Percentiles rank a stretch among this genome's conserved stretches.
These are phyloP conservation scores for Ranitomeya variabilis DNA, from an alignment of 2,113 vertebrate genomes.

Conservation along the genomic window DNA sequence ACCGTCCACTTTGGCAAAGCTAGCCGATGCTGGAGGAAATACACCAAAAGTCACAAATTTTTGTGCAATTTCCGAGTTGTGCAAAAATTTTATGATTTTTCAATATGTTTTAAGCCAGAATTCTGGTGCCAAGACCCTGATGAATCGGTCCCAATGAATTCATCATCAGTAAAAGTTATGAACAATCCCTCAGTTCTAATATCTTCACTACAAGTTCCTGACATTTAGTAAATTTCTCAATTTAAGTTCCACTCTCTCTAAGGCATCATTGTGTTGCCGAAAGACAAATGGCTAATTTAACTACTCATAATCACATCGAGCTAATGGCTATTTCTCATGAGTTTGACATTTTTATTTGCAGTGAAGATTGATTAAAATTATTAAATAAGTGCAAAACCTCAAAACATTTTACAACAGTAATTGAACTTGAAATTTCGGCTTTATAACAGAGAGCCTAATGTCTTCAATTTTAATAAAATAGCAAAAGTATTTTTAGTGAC, in stretches of 20 bases:
- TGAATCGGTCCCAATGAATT: too few species aligned
- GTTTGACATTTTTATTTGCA: slow-evolving; percentile 43
- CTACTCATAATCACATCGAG: slow-evolving; percentile 29
- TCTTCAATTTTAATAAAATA: slow-evolving; percentile 36
- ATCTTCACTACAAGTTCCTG: not conserved
- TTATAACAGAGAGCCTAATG: slow-evolving; percentile 22
- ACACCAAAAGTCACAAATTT: too few species aligned
- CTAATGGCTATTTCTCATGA: slow-evolving; percentile 40
- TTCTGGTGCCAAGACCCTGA: too few species aligned
- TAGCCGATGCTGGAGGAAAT: too few species aligned
- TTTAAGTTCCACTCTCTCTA: not conserved
- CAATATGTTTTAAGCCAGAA: too few species aligned
- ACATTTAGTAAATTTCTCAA: slow-evolving; percentile 23
- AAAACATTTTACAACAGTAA: slow-evolving; percentile 37
- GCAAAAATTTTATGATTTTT: too few species aligned
- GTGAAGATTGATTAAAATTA: slow-evolving; percentile 30
- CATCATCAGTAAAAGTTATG: not conserved
- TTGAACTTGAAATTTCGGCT: slow-evolving; percentile 31
- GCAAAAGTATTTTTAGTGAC: slow-evolving; percentile 36
- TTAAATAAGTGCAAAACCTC: slow-evolving; percentile 5
- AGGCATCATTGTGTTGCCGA: not conserved
- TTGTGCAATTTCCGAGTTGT: too few species aligned
- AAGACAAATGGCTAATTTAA: slow-evolving; percentile 41
- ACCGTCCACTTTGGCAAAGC: too few species aligned
- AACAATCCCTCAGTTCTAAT: not conserved